phyloP scores from a whole-genome alignment of 2,888 invertebrate genomes.

The Euphydryas editha region DNA sequence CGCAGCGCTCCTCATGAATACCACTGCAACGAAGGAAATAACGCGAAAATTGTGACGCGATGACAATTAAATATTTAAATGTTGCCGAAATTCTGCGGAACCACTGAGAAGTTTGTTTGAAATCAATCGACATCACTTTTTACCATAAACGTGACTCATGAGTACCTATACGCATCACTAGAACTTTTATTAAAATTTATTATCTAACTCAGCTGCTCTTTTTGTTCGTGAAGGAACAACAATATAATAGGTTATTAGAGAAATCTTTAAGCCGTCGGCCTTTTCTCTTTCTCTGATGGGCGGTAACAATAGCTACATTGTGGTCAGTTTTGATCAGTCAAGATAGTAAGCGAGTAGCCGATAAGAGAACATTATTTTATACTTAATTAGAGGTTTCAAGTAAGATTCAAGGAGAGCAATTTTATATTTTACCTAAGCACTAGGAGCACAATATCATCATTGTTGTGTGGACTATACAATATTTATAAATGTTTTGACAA shows the following conservation, averaged over 20 bases:
- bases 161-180: not conserved
- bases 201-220: not conserved
- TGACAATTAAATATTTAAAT: slow-evolving; percentile 42
- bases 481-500: too few species aligned
- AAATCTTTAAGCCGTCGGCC: not conserved
- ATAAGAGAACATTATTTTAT: not conserved
- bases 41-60: slow-evolving; percentile 34
- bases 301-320: not conserved
- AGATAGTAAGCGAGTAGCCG: not conserved
- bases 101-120: not conserved
- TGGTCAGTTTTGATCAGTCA: not conserved
- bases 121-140: too few species aligned
- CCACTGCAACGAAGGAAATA: slow-evolving; percentile 19
- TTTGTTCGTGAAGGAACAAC: not conserved
- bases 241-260: not conserved
- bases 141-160: not conserved
- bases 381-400: too few species aligned
- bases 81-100: slow-evolving; percentile 10
- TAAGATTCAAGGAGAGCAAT: too few species aligned
- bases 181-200: not conserved
- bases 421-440: too few species aligned
- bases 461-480: too few species aligned
- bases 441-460: too few species aligned
- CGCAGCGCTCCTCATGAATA: slow-evolving; percentile 4
- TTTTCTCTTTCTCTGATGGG: not conserved